Conservation (phyloP, 1,140 invertebrate genomes). For the Periplaneta americana region DNA sequence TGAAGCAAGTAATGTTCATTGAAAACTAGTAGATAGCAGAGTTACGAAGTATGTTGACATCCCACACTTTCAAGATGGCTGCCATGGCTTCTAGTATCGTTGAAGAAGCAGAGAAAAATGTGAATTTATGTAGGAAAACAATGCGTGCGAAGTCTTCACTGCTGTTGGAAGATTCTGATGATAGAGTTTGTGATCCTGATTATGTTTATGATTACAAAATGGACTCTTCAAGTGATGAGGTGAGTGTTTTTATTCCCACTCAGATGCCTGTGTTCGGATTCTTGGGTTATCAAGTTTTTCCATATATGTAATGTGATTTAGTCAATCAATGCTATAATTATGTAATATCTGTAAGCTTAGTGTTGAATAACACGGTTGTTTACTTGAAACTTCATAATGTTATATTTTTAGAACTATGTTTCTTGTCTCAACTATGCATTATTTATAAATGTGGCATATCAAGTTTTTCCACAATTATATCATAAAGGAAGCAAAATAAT, state of each 20-base stretch:
- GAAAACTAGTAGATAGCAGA: no score
- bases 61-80: neutral
- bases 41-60: no score
- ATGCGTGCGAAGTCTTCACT: neutral
- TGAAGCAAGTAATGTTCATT: no score
- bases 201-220: neutral
- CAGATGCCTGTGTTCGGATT: neutral
- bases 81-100: neutral
- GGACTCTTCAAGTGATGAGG: neutral
- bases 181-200: neutral
- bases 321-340: no score
- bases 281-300: neutral
- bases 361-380: neutral
- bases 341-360: neutral
- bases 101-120: neutral
- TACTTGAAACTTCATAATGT: neutral
- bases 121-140: neutral
- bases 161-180: neutral
- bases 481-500: neutral
- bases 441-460: neutral
- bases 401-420: neutral
- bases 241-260: neutral
- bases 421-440: neutral
- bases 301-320: neutral
- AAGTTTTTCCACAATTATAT: neutral